Percentiles rank a stretch among this genome's conserved stretches.
Evolutionary conservation across 2,888 invertebrate genomes (phyloP).

Genomic region (Liopterus haemorrhoidalis): DNA sequence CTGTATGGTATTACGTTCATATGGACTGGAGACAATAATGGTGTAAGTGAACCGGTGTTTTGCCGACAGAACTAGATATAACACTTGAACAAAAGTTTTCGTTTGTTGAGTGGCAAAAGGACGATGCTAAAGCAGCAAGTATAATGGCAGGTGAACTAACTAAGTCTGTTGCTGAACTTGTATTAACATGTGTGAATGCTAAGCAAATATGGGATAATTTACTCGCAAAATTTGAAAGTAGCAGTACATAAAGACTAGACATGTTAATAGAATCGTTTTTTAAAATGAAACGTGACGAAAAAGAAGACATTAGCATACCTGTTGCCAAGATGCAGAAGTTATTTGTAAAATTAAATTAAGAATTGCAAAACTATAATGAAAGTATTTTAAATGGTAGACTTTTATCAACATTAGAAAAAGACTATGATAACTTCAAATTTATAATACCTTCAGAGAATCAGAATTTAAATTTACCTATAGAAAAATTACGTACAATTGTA

Average conservation of each 20-base stretch:
- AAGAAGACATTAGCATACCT: slow-evolving; percentile 11
- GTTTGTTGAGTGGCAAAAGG: slow-evolving; percentile 7
- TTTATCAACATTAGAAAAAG: slow-evolving; percentile 10
- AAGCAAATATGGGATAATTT: slow-evolving; percentile 7
- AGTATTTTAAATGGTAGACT: slow-evolving; percentile 12
- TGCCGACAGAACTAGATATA: no score
- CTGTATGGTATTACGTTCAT: no score
- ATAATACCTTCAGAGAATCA: slow-evolving; percentile 10
- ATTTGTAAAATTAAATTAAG: slow-evolving; percentile 14
- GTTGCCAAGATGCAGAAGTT: slow-evolving; percentile 16
- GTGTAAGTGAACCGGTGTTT: no score
- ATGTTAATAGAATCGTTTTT: slow-evolving; percentile 12
- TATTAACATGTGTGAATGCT: slow-evolving; percentile 19
- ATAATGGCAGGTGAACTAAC: slow-evolving; percentile 13
- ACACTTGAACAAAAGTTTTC: no score
- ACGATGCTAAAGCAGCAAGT: slow-evolving; percentile 11
- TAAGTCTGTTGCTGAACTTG: slow-evolving; percentile 11
- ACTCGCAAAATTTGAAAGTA: slow-evolving; percentile 1
- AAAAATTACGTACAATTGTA: slow-evolving; percentile 13
- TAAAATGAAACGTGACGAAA: slow-evolving; percentile 5
- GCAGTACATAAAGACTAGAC: no score
- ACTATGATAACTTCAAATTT: slow-evolving; percentile 13
- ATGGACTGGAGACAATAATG: no score
- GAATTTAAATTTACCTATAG: slow-evolving; percentile 13
- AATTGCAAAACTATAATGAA: slow-evolving; percentile 14